Evolutionary conservation across 2,797 vertebrate species (phyloP), one percentile per base, ranked within the genome.

Genomic region (Urocyon cinereoargenteus): DNA sequence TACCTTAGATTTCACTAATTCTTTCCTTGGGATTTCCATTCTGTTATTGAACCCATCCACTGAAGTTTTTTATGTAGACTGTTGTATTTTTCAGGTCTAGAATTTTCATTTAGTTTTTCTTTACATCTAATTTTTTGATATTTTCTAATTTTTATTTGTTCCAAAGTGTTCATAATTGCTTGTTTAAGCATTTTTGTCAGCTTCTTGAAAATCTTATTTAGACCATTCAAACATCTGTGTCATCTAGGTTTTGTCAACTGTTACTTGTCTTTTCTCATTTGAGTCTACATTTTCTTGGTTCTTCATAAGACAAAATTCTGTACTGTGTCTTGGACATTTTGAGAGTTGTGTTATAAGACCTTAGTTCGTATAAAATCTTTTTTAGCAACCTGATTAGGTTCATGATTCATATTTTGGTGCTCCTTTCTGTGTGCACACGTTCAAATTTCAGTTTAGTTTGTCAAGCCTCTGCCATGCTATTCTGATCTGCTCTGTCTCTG

Each of bases 181-280:
- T 75, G 2, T 85, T 91, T 31, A 94, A 79, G 16, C 1, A 70
- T 55, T 59, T 96, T 82, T 49, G 53, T 61, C 19, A 64, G 28
- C 11, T 90, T 91, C 72, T 86, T 90, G 21, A 78, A 96, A 95
- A 90, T 53, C 24, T 59, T 40, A 10, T 49, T 88, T 36, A 75
- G 26, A 59, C 14, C 59, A 24, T 70, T 87, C 19, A 5, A 85
- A 31, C 9, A 68, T 66, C 53, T 89, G 16, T 40, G 40, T 72
- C 15, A 72, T 51, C 3, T 64, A 75, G 15, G 13, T 61, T 5
- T 86, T 95, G 28, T 53, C 53, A 40, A 26, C 15, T 61, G 1
- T 45, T 68, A 36, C 34, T 81, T 59, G n/a, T n/a, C 26, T 96
- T 96, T 93, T 91, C 53, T 95, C 18, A 57, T 73, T 96, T 78